Conservation (phyloP, 2,113 vertebrate species). For the Ahaetulla prasina region DNA sequence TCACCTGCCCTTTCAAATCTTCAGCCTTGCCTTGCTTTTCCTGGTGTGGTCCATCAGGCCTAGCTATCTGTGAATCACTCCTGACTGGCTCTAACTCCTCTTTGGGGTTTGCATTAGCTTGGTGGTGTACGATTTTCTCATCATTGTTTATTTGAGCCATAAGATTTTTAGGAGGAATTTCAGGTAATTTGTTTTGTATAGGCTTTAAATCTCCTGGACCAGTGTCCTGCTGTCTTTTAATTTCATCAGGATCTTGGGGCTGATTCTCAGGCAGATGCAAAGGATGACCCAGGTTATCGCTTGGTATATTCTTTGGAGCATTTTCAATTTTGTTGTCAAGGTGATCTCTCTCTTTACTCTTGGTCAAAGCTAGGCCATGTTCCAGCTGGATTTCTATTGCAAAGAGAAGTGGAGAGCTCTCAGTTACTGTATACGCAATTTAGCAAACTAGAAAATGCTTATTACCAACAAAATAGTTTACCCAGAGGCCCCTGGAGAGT, state of each 20-base stretch:
- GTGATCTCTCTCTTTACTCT: conserved; percentile 52
- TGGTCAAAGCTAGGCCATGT: background rate
- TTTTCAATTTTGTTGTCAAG: background rate
- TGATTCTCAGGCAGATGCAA: background rate
- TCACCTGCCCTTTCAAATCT: conserved; percentile 39
- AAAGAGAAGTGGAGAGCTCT: background rate
- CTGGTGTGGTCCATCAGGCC: conserved; percentile 50
- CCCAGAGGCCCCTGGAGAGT: background rate
- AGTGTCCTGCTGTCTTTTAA: accelerated
- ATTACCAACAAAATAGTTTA: background rate
- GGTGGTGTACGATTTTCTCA: conserved; percentile 15
- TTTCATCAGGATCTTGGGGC: background rate
- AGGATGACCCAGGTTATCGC: background rate
- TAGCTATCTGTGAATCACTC: background rate
- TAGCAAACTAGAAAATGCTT: background rate
- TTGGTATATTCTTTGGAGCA: accelerated
- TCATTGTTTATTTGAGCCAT: conserved; percentile 20
- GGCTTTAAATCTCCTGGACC: background rate
- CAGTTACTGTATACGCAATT: background rate
- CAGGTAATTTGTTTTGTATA: background rate
- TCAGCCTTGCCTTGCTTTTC: conserved; percentile 46
- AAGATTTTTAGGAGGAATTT: background rate
- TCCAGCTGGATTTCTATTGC: conserved; percentile 47
- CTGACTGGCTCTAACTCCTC: conserved; percentile 35
- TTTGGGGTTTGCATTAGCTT: background rate